Evolutionary conservation across 2,797 vertebrate genomes (phyloP).

Genomic region (Lacerta viridis): DNA sequence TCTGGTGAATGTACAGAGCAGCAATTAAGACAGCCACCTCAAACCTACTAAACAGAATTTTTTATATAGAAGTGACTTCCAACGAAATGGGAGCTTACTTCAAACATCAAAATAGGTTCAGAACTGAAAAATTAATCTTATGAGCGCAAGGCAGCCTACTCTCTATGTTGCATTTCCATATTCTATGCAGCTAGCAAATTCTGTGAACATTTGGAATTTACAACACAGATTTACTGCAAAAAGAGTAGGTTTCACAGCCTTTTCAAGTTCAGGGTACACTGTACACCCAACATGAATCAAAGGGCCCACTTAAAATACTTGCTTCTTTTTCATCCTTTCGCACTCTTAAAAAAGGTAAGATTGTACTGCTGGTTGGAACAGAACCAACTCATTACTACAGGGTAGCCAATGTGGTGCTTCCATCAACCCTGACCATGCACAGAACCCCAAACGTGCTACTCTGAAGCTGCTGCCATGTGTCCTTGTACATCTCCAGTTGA

Average conservation of each 20-base stretch:
- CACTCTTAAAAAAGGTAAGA: neutral
- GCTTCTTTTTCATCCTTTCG: neutral
- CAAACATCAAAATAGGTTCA: neutral
- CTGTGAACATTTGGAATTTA: neutral
- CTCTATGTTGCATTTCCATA: neutral
- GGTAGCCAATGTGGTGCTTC: too few species aligned
- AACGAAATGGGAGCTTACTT: neutral
- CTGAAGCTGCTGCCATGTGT: neutral
- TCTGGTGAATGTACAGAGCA: constrained; percentile 37
- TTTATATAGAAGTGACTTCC: neutral
- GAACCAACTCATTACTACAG: neutral
- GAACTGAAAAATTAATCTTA: neutral
- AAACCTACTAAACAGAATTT: neutral
- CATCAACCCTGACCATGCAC: too few species aligned
- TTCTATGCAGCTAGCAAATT: neutral
- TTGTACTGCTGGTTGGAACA: neutral
- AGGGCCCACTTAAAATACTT: neutral
- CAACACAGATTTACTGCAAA: neutral
- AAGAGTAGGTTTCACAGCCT: neutral
- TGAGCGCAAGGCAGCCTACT: neutral
- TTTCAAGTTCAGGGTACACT: neutral
- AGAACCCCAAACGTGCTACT: neutral
- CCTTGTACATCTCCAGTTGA: neutral
- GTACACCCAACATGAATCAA: neutral
- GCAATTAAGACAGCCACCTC: constrained; percentile 16